phyloP scores from a whole-genome alignment of 2,888 invertebrate species.

The Drosophila vallismaia region DNA sequence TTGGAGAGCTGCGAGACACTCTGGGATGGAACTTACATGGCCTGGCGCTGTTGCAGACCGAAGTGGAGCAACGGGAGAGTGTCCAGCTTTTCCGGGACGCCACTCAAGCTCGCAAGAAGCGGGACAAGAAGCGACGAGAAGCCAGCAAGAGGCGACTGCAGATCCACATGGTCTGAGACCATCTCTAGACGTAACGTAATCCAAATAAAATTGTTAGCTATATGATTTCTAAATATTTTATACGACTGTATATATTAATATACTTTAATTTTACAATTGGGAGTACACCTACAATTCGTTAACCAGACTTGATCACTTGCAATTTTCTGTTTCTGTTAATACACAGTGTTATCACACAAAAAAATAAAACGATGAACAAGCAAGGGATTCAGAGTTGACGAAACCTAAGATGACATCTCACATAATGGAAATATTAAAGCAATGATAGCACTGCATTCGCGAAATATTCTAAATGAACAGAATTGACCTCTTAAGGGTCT shows the following conservation, averaged over 20 bases:
- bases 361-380: neutral
- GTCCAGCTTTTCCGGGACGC: conserved; percentile 92
- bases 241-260: conserved; percentile 6
- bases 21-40: conserved; percentile 94
- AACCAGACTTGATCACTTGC: neutral
- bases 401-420: neutral
- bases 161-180: conserved; percentile 70
- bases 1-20: conserved; percentile 87
- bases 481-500: neutral
- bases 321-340: conserved; percentile 19
- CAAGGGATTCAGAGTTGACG: neutral
- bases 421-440: neutral
- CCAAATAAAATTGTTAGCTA: conserved; percentile 30
- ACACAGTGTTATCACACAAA: conserved; percentile 2
- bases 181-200: conserved; percentile 15
- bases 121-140: conserved; percentile 85
- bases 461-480: neutral
- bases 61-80: conserved; percentile 90
- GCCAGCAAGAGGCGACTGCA: conserved; percentile 73
- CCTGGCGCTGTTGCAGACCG: conserved; percentile 89
- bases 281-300: conserved; percentile 2
- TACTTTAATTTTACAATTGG: conserved; percentile 27
- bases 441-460: neutral
- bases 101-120: conserved; percentile 86
- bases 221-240: neutral